These are phyloP conservation scores for Cryptoleucopteryx plumbea DNA, from an alignment of 2,113 vertebrate species.

Conservation along the genomic window DNA sequence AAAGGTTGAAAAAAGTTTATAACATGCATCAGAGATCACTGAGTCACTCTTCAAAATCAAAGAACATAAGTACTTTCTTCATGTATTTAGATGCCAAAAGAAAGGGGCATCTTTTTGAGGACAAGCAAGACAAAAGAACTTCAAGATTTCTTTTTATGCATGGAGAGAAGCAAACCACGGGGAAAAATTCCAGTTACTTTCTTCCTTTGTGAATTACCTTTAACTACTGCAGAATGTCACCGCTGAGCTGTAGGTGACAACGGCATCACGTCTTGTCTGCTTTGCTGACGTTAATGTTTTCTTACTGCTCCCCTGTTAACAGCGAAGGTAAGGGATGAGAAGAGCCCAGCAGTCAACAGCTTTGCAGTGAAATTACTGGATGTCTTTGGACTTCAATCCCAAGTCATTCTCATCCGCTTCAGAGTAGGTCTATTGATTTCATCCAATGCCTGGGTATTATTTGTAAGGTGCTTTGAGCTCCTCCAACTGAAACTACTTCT, in stretches of 20 bases:
- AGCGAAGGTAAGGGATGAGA: background rate
- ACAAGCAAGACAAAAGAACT: background rate
- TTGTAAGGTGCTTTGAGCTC: background rate
- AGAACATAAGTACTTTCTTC: background rate
- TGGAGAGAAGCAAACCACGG: background rate
- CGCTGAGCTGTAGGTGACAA: background rate
- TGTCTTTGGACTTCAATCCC: background rate
- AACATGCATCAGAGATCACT: background rate
- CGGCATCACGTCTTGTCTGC: accelerated
- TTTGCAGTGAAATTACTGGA: background rate
- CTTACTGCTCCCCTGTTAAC: background rate
- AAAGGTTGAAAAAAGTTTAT: background rate
- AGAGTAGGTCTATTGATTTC: background rate
- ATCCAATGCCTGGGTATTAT: background rate
- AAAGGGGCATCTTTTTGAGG: background rate
- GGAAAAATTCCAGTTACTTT: background rate
- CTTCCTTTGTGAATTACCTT: background rate
- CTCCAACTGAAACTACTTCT: background rate
- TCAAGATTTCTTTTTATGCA: background rate
- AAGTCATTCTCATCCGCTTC: background rate
- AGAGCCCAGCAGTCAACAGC: background rate
- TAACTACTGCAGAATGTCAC: background rate
- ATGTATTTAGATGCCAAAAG: background rate
- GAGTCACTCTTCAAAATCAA: background rate
- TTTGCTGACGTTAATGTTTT: background rate